Base-by-base conservation (phyloP, 2,888 invertebrate species). In the Ceramica pisi region DNA sequence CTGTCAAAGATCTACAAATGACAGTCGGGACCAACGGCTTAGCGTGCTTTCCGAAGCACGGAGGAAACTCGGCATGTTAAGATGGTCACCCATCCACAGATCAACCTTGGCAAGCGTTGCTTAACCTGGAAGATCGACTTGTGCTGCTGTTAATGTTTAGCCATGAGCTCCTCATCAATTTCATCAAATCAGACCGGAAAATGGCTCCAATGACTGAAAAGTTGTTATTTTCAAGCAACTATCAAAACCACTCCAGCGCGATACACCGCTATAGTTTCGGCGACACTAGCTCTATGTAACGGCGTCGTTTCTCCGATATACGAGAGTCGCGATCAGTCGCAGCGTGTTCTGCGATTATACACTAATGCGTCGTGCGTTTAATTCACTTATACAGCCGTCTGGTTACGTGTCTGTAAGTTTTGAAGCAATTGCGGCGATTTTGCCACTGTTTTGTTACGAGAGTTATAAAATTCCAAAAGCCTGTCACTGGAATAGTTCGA, bases 231-330 rank as follows among this genome's bases (percentile, higher is more conserved):
- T 16, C 48, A 38, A 4, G 0, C 46, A 79, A 91, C 78, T 88
- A 91, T 88, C 91, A 92, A 93, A 66, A 85, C 21, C 0, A 3
- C 50, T 69, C 7, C 19, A 2, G 68, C 72, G 5, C 23, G 1
- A 23, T 82, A 51, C 21, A 70, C 3, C 69, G 51, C 70, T 62
- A 83, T 86, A 90, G 91, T 92, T 94, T 88, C 81, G 93, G 92
- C 89, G 90, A 90, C 90, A 90, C 91, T 88, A 90, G 87, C 89
- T 89, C 89, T 87, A 89, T 90, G 84, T 91, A 94, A 94, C 92
- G 87, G 91, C 94, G 92, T 92, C 94, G 92, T 93, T 94, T 85
- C 85, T 86, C 88, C 91, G 89, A 94, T 93, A 92, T 92, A 92
- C 91, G 89, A 88, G 88, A 85, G 87, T 84, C 90, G 86, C 90